Evolutionary conservation across 2,888 invertebrate genomes (phyloP).

Genomic region (Agrotis puta): DNA sequence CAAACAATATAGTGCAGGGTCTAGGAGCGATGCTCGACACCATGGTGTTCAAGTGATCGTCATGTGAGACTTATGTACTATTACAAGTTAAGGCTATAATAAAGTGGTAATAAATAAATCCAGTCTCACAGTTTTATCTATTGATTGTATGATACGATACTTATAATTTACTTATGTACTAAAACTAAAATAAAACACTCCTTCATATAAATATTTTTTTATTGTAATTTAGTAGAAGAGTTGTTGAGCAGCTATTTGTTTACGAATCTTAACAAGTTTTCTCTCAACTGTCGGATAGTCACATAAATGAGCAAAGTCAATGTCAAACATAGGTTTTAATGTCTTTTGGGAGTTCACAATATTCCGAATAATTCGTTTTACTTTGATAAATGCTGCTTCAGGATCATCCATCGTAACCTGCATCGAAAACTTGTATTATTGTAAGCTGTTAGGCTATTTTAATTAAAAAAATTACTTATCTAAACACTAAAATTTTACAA

Average conservation of each 20-base stretch:
- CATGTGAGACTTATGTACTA: conserved; percentile 71
- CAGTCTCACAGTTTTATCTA: conserved; percentile 77
- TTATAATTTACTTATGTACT: conserved; percentile 82
- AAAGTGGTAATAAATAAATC: conserved; percentile 79
- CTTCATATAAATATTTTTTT: conserved; percentile 49
- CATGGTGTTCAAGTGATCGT: conserved; percentile 89
- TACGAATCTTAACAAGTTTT: conserved; percentile 74
- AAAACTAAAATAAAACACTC: conserved; percentile 82
- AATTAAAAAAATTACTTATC: no score
- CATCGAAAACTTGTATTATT: conserved; percentile 12
- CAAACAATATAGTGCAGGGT: conserved; percentile 99
- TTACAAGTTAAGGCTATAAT: conserved; percentile 78
- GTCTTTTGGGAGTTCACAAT: conserved; percentile 78
- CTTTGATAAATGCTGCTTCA: conserved; percentile 79
- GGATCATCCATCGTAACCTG: conserved; percentile 83
- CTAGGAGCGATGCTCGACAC: conserved; percentile 98
- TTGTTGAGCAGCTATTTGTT: conserved; percentile 81
- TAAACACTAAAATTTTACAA: no score
- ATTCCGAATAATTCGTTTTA: conserved; percentile 78
- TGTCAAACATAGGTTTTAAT: conserved; percentile 83
- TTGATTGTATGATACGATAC: conserved; percentile 81
- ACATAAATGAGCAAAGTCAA: conserved; percentile 77
- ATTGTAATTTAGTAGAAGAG: conserved; percentile 77
- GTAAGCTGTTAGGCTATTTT: no score
- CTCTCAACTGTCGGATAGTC: conserved; percentile 76